Base-by-base conservation (phyloP, 64 coral and sea anemone species). In the Stichodactyla helianthus region DNA sequence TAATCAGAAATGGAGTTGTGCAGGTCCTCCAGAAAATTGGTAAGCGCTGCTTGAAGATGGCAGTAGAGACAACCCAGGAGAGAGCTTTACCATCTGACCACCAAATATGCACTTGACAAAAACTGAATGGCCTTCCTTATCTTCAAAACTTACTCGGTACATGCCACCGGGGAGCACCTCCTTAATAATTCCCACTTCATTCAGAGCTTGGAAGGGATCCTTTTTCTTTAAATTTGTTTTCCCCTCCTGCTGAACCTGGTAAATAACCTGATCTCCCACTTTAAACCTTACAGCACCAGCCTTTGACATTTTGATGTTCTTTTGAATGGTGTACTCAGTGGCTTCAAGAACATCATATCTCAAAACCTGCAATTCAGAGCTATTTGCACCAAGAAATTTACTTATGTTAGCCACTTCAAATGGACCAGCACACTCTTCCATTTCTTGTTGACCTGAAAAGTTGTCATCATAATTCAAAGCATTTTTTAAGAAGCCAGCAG, bases 331-430 rank as follows among this genome's bases (percentile, higher is more conserved):
- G 65, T 70, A 70, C 22, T 70, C 65, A 70, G 65, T 70, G 19
- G 65, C 65, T 70, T 70, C 65, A 70, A 70, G 65, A 70, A 70
- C 65, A 23, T 70, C 65, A 70, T 70, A 70, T 70, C 20, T 70
- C 65, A 70, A 26, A 70, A 28, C 65, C 65, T 70, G 65, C 27
- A 70, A 70, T 70, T 70, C 65, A 23, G 65, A 70, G 65, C 65
- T 70, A 70, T 70, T 70, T 6, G 10, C 22, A 70, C 65, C 65
- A 70, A 70, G 65, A 70, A 70, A 70, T 26, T 70, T 22, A 70
- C 65, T 70, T 70, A 70, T 70, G 17, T 70, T 25, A 70, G 65
- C 65, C 65, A 70, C 65, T 70, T 70, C 65, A 23, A 70, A 70
- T 5, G 22, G 20, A 70, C 65, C 65, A 70, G 20, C 19, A 70